Base-by-base conservation (phyloP, 2,888 invertebrate species). In the Rhyacophila evoluta region DNA sequence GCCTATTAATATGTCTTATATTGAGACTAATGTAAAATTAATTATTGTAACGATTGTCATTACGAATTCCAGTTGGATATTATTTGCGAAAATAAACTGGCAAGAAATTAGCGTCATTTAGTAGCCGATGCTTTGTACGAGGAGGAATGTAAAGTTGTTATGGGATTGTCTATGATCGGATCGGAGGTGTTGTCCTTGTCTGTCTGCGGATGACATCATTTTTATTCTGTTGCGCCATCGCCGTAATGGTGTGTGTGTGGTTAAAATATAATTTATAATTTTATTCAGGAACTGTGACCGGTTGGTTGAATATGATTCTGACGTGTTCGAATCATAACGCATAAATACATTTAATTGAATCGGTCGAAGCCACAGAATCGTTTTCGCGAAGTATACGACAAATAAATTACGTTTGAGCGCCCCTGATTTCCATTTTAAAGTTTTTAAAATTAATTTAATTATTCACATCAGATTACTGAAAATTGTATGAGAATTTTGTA, bases 271-370 rank as follows among this genome's bases (percentile, higher is more conserved):
- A 55, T 55, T 55, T 55, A 55, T 55, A 55, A 55, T 55, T 55
- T 55, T 55, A 55, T 55, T 55, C 55, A 55, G 55, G 55, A 55
- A 55, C 55, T 55, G 55, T 55, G 10, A 55, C 55, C 55, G 55
- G 55, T 55, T 19, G 55, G 8, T 10, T 15, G 19, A 55, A 55
- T 55, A 55, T n/a, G n/a, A n/a, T n/a, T 12, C 55, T 55, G 55
- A 19, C 55, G 55, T 19, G 55, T 19, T 55, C 55, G 10, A 55
- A 55, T 55, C 55, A 55, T 55, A 10, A 19, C 10, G 55, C 10
- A 55, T 55, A 55, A 55, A 55, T 55, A 19, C 12, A 55, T 55
- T 12, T 25, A 5, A 25, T 55, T 55, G 10, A 55, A 55, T 19
- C 19, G 55, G 55, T 19, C 55, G 25, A 55, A 25, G 19, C 12